Evolutionary conservation across 2,888 invertebrate species (phyloP).

Genomic region (Athalia circularis): DNA sequence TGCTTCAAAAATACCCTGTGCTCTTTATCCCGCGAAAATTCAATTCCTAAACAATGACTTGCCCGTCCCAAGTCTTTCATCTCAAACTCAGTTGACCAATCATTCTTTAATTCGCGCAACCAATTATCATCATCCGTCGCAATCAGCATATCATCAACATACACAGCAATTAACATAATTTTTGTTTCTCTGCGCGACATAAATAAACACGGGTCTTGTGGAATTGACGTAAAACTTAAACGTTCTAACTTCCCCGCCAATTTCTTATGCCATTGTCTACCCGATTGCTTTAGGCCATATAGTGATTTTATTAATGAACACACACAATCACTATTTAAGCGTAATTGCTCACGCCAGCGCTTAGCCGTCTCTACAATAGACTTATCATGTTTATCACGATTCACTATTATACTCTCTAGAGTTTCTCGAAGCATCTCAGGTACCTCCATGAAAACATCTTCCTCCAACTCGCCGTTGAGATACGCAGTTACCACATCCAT

Average conservation of each 20-base stretch:
- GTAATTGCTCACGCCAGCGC: slow-evolving; percentile 31
- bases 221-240: slow-evolving; percentile 32
- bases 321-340: slow-evolving; percentile 2
- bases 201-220: slow-evolving; percentile 44
- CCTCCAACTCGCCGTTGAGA: slow-evolving; percentile 47
- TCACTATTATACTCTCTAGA: slow-evolving; percentile 23
- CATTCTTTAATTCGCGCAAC: slow-evolving; percentile 35
- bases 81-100: slow-evolving; percentile 42
- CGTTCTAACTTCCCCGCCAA: slow-evolving; percentile 14
- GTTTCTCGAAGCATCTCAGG: slow-evolving; percentile 33
- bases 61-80: slow-evolving; percentile 44
- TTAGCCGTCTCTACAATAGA: slow-evolving; percentile 20
- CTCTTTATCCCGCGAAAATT: slow-evolving; percentile 43
- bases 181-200: slow-evolving; percentile 22
- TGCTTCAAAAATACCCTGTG: slow-evolving; percentile 4
- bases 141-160: slow-evolving; percentile 42
- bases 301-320: slow-evolving; percentile 26
- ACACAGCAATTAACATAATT: slow-evolving; percentile 28
- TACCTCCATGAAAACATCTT: slow-evolving; percentile 33
- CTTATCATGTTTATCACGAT: not conserved
- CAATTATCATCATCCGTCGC: slow-evolving; percentile 19
- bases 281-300: slow-evolving; percentile 43
- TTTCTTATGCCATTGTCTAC: slow-evolving; percentile 34
- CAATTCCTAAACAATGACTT: slow-evolving; percentile 45
- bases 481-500: slow-evolving; percentile 51